These are phyloP conservation scores for Porites australiensis DNA, from an alignment of 64 coral and sea anemone genomes.

Conservation along the genomic window DNA sequence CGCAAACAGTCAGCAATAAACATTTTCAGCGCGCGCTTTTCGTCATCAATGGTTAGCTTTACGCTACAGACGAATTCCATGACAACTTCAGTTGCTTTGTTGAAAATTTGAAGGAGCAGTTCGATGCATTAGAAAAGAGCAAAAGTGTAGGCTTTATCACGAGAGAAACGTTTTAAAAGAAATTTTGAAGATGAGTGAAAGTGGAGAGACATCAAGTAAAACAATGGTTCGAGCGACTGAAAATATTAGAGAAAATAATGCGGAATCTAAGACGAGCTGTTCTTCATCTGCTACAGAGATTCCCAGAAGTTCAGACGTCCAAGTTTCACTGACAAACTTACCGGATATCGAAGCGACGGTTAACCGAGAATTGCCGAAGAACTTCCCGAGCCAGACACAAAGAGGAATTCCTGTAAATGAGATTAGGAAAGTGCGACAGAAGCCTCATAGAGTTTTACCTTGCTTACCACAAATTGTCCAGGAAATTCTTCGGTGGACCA, in stretches of 20 bases:
- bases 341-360: not conserved
- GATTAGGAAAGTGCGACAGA: not conserved
- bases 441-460: not conserved
- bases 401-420: not conserved
- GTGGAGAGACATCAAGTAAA: not conserved
- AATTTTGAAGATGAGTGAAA: not conserved
- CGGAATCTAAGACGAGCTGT: not conserved
- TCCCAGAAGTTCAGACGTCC: not conserved
- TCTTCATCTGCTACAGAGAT: not conserved
- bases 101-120: not conserved
- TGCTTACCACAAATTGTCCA: not conserved
- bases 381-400: not conserved
- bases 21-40: conserved; percentile 1
- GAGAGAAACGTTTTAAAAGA: not conserved
- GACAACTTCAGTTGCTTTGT: not conserved
- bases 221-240: not conserved
- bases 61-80: conserved; percentile 8
- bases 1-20: too few relatives aligned
- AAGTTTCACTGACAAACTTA: too few relatives aligned
- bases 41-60: not conserved
- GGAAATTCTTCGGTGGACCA: not conserved
- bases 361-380: not conserved
- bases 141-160: not conserved
- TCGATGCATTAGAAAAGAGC: not conserved
- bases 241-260: not conserved